A percentile compares a stretch with the other conserved stretches of the same genome.
These are phyloP conservation scores for Porites lobata DNA, from an alignment of 92 coral and sea anemone species.

Conservation along the genomic window DNA sequence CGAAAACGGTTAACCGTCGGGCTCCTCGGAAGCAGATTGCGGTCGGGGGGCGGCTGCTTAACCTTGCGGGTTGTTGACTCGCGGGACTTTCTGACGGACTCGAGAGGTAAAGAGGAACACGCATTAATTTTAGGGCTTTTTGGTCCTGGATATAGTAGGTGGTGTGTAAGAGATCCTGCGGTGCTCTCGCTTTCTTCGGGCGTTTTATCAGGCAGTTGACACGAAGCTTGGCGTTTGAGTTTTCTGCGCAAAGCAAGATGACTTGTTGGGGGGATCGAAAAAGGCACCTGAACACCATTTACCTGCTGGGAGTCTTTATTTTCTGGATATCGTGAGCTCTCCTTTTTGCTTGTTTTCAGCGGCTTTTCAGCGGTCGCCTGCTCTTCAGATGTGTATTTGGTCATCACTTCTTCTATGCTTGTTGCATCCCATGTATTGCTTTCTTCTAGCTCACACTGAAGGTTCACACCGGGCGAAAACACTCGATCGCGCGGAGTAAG, in stretches of 20 bases:
- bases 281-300: background rate
- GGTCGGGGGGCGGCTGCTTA: background rate
- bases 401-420: no score
- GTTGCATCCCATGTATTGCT: no score
- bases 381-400: no score
- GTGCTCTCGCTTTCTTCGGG: background rate
- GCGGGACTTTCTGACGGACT: background rate
- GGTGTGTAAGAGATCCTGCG: background rate
- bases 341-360: no score
- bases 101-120: background rate
- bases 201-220: background rate
- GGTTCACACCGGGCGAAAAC: no score
- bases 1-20: background rate
- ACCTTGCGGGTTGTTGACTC: background rate
- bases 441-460: no score
- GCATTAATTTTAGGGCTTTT: background rate
- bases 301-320: no score
- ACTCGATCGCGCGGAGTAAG: no score
- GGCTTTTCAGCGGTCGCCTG: no score
- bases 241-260: constrained; percentile 3
- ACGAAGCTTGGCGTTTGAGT: constrained; percentile 2
- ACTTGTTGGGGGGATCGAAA: background rate
- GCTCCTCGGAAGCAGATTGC: background rate
- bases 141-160: background rate
- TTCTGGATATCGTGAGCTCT: no score